Evolutionary conservation across 64 coral and sea anemone species (phyloP).

Genomic region (Porites lutea): DNA sequence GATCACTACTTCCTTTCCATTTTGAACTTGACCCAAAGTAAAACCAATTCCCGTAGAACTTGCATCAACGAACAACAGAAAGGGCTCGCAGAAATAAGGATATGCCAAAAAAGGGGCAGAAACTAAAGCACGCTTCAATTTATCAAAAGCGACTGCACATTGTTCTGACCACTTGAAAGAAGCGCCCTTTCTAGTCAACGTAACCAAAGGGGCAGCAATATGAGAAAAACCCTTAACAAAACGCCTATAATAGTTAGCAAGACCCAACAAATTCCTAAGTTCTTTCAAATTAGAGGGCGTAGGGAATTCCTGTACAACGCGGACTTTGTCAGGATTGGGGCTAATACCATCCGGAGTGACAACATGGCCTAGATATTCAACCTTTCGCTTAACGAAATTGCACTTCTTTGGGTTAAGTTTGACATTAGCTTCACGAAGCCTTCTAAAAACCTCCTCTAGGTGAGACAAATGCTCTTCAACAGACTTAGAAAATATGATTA

Average conservation of each 20-base stretch:
- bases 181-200: background rate
- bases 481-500: no score
- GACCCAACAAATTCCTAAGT: constrained; percentile 36
- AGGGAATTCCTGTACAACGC: constrained; percentile 2
- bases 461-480: constrained; percentile 5
- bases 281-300: background rate
- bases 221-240: constrained; percentile 40
- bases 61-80: constrained; percentile 7
- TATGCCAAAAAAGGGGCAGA: constrained; percentile 34
- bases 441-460: background rate
- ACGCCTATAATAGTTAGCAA: constrained; percentile 31
- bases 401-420: background rate
- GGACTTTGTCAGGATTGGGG: background rate
- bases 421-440: constrained; percentile 10
- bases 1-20: background rate
- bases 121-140: background rate
- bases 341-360: constrained; percentile 3
- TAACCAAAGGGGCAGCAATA: constrained; percentile 14
- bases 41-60: constrained; percentile 18
- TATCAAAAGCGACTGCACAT: constrained; percentile 13
- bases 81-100: background rate
- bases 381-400: background rate
- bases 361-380: constrained; percentile 2
- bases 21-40: background rate
- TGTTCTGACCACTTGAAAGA: background rate